Evolutionary conservation across 2,113 vertebrate species (phyloP), one percentile per base, ranked within the genome.

Genomic region (Cavia porcellus): DNA sequence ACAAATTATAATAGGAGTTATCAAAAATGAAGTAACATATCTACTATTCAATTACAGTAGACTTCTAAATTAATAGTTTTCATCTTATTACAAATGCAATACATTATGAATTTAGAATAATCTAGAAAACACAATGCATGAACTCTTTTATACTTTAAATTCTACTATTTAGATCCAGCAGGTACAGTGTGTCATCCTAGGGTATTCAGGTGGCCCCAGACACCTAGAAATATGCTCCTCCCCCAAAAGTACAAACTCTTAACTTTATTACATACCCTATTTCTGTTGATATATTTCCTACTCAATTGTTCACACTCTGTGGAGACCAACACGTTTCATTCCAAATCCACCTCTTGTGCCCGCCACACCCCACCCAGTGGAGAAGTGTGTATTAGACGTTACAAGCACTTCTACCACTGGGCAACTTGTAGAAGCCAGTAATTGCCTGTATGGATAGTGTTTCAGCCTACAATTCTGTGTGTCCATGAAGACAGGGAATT

Each of bases 21-120:
- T 79, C 22, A 90, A 84, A 92, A 77, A 72, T 93, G 7, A 95
- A 83, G 35, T 82, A n/a, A 61, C 32, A 20, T 52, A 74, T 85
- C 30, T 77, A 42, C 45, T 77, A 24, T 75, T 79, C 86, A 87
- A 57, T 86, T 91, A 64, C 24, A 82, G 7, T 92, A 35, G 3
- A 4, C 57, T 88, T 88, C 88, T 84, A 68, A 74, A 70, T 55
- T 55, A 70, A 81, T 6, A 59, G 5, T 92, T 90, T 92, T 83
- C 11, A 35, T 94, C 15, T 81, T 83, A 38, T 70, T 92, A 86
- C 19, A 61, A 77, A 92, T 80, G 17, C 72, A 87, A 79, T 79
- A 77, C 8, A 35, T 42, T 0, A 68, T 55, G 14, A 85, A 52
- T 82, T 90, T 92, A 62, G 61, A 84, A 55, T 85, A 83, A n/a